Base-by-base conservation (phyloP, 1,140 invertebrate species). In the Samia ricini region DNA sequence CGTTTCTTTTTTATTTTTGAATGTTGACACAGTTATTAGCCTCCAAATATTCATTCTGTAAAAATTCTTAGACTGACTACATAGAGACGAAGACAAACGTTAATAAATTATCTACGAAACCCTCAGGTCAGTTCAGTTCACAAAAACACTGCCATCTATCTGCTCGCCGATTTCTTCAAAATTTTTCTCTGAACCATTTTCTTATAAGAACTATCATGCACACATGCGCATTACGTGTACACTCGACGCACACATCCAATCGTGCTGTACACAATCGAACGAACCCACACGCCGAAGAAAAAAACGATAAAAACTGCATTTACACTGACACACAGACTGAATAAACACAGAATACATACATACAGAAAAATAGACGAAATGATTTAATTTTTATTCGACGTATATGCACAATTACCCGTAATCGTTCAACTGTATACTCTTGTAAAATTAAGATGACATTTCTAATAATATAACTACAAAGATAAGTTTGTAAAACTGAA, bases 141-240 rank as follows among this genome's bases (percentile, higher is more conserved):
- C 33, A 15, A 42, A n/a, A 42, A 42, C 12, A 42, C 33, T 85
- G 88, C 88, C 88, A 90, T 90, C 88, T 90, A 77, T n/a, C n/a
- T n/a, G n/a, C n/a, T n/a, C 85, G 76, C 76, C 74, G 77, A 83
- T 83, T 83, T 79, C 76, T 57, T 74, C 80, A 81, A 88, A 88
- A 88, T 85, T 88, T 88, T 88, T 86, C 83, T 81, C 79, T 71
- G 79, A 85, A 88, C 76, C 84, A 84, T 88, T 89, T 81, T 89
- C 87, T 89, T 89, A 88, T 80, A 89, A 89, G 87, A 89, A 89
- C 79, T 74, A 74, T 61, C 78, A 77, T 83, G 84, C 79, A 73
- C 22, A 23, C 12, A 21, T 62, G 52, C 24, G 50, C 24, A 36
- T 19, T n/a, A 21, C 56, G 57, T 74, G 52, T 74, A 75, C 60